Evolutionary conservation across 2,888 invertebrate species (phyloP), one percentile per base, ranked within the genome.

Genomic region (Sphaerophoria taeniata): DNA sequence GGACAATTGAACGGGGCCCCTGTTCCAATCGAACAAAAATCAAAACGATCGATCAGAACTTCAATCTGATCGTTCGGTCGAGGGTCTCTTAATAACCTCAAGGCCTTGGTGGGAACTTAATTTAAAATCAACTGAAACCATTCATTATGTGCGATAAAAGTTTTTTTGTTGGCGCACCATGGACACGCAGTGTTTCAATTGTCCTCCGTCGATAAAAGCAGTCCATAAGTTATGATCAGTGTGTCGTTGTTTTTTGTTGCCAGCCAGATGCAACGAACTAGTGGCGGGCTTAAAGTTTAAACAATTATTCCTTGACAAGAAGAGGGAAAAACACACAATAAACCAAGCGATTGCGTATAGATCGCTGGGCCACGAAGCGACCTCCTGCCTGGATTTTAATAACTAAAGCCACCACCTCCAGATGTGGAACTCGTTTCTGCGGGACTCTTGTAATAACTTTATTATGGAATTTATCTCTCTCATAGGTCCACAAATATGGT

Each of bases 311-410:
- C 79, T 79, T 65, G 69, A 39, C 47, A 70, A 31, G 24, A 24
- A 24, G 70, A 63, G 61, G 78, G 74, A 49, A 58, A 71, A 71
- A 67, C 70, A 75, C 71, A 67, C 71, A 79, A 84, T 79, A 75
- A 84, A 84, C 71, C 31, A 24, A 24, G 39, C 3, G 71, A 79
- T 67, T 79, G 74, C 47, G 65, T 33, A 71, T 3, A 3, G 36
- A 55, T 14, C 47, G 67, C 70, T 67, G 60, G 33, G 49, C 33
- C 61, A 33, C 45, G 43, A 53, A 36, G 33, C n/a, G 85, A 85
- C 85, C 85, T 81, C 85, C 85, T 85, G 85, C 85, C 61, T 73
- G 81, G 76, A 85, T 85, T 85, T 77, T 85, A 85, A 85, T 85
- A 85, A 85, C 76, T 12, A 70, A 24, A 24, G 58, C 72, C 81